Evolutionary conservation across 2,797 vertebrate genomes (phyloP).

Genomic region (Cossypha heuglini): DNA sequence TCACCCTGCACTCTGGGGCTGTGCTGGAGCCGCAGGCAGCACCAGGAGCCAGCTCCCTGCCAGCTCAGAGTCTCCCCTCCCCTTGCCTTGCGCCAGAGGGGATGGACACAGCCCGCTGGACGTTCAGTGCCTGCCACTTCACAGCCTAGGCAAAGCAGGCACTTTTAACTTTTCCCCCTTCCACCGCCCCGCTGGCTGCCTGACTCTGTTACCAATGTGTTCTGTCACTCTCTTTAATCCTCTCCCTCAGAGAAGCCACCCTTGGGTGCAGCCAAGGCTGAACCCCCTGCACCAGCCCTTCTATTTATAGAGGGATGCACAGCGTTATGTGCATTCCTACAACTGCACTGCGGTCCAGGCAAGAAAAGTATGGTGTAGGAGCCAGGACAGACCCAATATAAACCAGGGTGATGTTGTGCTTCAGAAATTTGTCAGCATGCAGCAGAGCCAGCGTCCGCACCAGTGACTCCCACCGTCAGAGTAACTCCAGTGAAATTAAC

Average conservation of each 20-base stretch:
- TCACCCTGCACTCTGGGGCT: not conserved
- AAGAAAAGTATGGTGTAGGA: not conserved
- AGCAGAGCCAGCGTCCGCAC: not conserved
- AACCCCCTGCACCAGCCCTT: not conserved
- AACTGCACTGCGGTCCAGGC: not conserved
- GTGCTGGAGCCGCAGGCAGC: not conserved
- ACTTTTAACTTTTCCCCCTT: not conserved
- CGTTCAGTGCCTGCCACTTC: rapidly evolving
- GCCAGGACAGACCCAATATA: not conserved
- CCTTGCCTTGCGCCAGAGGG: not conserved
- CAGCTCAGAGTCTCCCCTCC: not conserved
- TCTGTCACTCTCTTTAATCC: not conserved
- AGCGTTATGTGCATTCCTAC: slow-evolving; percentile 1
- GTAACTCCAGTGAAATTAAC: not conserved
- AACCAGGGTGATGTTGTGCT: not conserved
- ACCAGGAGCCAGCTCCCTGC: not conserved
- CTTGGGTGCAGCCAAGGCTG: not conserved
- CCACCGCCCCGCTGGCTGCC: not conserved
- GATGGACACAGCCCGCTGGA: not conserved
- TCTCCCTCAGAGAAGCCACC: not conserved
- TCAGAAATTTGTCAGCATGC: not conserved
- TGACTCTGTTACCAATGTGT: not conserved
- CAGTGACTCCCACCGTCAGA: not conserved
- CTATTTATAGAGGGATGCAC: slow-evolving; percentile 52
- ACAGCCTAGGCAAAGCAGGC: not conserved